Evolutionary conservation across 2,888 invertebrate species (phyloP), one percentile per base, ranked within the genome.

Genomic region (Stenodema calcarata): DNA sequence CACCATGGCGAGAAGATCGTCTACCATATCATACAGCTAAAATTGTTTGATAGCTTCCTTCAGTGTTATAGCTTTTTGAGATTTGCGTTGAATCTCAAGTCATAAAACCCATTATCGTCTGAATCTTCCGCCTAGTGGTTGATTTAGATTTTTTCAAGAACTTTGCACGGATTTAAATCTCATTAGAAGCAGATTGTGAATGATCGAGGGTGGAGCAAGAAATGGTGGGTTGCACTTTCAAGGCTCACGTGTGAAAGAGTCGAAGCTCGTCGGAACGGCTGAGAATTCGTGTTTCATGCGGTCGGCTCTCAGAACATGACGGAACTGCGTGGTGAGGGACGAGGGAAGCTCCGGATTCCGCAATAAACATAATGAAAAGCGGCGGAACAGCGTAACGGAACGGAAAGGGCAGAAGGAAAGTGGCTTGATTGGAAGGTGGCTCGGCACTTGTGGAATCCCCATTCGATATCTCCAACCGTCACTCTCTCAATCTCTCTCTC

Each of bases 371-470:
- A 80, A 80, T 54, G 80, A 80, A 54, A 80, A 50, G 80, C 50
- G 78, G 41, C 14, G 11, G 41, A 76, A 30, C 35, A 27, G 80
- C 35, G 27, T 41, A 41, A 41, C 41, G 73, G 35, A 18, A 75
- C n/a, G 73, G 18, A 18, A 35, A 78, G 44, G 44, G 42, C 78
- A 44, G 82, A 69, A 70, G 82, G 70, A 82, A 70, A 82, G 82
- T 82, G 70, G 82, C 82, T 82, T 69, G 82, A 82, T 82, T 82
- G 82, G 69, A 70, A 82, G 82, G 82, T 82, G 82, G 82, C 70
- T 82, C 47, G 82, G 82, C 82, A 82, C 82, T 82, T 82, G 82
- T 82, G 82, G 82, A 82, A 82, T 82, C 82, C 70, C 70, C 35
- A 70, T 82, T 82, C 42, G 82, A 82, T 82, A 82, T 82, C 70